These are phyloP conservation scores for Orchesellides sinensis DNA, from an alignment of 2,888 invertebrate genomes.

Conservation along the genomic window DNA sequence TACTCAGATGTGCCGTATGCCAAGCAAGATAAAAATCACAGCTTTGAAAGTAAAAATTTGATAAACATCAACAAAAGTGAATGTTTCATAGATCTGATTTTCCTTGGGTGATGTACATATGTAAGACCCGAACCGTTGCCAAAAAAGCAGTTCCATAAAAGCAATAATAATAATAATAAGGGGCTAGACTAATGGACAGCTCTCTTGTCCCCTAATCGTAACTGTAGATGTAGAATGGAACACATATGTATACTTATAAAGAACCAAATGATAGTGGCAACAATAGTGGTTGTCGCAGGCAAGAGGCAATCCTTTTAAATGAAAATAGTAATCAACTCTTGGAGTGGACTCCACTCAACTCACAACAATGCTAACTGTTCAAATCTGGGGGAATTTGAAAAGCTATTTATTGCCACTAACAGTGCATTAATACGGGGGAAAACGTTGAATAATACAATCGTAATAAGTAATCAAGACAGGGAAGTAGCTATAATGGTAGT, in stretches of 20 bases:
- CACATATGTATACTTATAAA: constrained; percentile 53
- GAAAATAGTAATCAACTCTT: constrained; percentile 69
- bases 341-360: constrained; percentile 60
- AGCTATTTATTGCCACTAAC: constrained; percentile 1
- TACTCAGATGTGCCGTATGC: neutral
- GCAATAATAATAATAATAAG: neutral
- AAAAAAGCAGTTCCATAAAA: constrained; percentile 38
- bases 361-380: constrained; percentile 26
- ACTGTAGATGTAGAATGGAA: constrained; percentile 42
- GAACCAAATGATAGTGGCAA: constrained; percentile 48
- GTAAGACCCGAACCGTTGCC: neutral
- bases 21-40: neutral
- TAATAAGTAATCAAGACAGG: constrained; percentile 10
- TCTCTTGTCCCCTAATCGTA: constrained; percentile 19
- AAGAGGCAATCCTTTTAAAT: constrained; percentile 67
- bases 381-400: constrained; percentile 52
- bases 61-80: constrained; percentile 44
- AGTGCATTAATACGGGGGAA: constrained; percentile 1
- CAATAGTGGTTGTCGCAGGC: constrained; percentile 54
- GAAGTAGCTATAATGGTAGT: constrained; percentile 13
- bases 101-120: neutral
- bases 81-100: neutral
- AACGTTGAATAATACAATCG: neutral
- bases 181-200: constrained; percentile 57
- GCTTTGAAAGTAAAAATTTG: neutral